These are phyloP conservation scores for Leptinotarsa lineolata DNA, from an alignment of 1,140 invertebrate species.

Conservation along the genomic window DNA sequence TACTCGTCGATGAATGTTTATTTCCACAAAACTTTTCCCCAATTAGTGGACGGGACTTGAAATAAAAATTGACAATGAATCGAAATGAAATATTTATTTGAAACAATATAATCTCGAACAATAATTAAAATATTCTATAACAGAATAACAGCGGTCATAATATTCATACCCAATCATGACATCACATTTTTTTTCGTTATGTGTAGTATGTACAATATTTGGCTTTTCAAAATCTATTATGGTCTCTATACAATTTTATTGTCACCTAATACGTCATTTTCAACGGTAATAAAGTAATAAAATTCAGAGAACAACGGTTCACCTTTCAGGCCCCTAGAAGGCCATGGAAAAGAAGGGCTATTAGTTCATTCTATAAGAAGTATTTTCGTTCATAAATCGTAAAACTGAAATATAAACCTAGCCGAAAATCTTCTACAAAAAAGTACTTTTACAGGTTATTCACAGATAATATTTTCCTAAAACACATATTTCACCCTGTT, in stretches of 20 bases:
- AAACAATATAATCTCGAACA: slow-evolving; percentile 20
- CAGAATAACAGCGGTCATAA: slow-evolving; percentile 17
- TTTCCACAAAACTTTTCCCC: too few relatives aligned
- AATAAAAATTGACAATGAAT: background rate
- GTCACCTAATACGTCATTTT: background rate
- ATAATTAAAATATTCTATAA: slow-evolving; percentile 15
- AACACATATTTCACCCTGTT: background rate
- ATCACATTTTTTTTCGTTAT: slow-evolving; percentile 8
- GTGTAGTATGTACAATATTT: slow-evolving; percentile 8
- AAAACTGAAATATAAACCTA: slow-evolving; percentile 6
- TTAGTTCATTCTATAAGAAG: too few relatives aligned
- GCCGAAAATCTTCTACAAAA: background rate
- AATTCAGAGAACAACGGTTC: too few relatives aligned
- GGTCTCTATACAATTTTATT: background rate
- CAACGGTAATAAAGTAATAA: background rate
- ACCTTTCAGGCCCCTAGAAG: too few relatives aligned
- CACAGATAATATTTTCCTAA: background rate
- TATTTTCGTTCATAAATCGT: background rate
- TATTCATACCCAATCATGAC: slow-evolving; percentile 12
- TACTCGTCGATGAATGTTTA: too few relatives aligned
- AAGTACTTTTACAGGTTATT: background rate
- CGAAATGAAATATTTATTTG: slow-evolving; percentile 16
- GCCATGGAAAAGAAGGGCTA: too few relatives aligned
- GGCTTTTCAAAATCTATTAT: slow-evolving; percentile 12
- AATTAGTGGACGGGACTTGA: too few relatives aligned